Evolutionary conservation across 2,797 vertebrate genomes (phyloP).

Genomic region (Morelia viridis): DNA sequence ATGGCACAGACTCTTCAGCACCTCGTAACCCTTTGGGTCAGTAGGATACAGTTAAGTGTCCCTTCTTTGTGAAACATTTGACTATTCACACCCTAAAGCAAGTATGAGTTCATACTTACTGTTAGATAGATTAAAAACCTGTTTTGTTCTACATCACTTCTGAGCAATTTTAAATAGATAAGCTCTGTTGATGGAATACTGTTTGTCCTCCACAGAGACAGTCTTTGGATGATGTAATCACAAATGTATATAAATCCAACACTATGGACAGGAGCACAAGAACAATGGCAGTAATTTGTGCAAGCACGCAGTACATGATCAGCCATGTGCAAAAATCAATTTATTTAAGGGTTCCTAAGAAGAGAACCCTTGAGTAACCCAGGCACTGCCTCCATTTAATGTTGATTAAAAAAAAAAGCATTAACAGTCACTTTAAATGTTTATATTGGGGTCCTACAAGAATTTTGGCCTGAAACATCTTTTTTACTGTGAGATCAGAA

Average conservation of each 20-base stretch:
- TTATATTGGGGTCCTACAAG: neutral
- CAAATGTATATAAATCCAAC: neutral
- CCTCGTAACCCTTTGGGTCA: too few species aligned
- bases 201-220: neutral
- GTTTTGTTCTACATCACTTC: neutral
- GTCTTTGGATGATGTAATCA: neutral
- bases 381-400: neutral
- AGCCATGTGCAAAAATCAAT: neutral
- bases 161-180: neutral
- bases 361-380: neutral
- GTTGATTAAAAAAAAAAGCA: neutral
- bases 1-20: too few species aligned
- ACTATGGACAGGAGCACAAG: neutral
- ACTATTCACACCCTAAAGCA: too few species aligned
- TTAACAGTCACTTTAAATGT: neutral
- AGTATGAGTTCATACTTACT: too few species aligned
- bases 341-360: neutral
- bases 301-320: neutral
- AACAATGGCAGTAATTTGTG: neutral
- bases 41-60: too few species aligned
- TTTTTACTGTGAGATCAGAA: neutral
- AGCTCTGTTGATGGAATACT: neutral
- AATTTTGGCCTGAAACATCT: neutral
- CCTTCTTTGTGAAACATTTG: too few species aligned
- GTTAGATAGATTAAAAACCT: too few species aligned